A percentile compares a stretch with the other conserved stretches of the same genome.
Evolutionary conservation across 30 jellyfish, hydroid and myxozoan genomes (phyloP).

Genomic region (Aurelia aurita): DNA sequence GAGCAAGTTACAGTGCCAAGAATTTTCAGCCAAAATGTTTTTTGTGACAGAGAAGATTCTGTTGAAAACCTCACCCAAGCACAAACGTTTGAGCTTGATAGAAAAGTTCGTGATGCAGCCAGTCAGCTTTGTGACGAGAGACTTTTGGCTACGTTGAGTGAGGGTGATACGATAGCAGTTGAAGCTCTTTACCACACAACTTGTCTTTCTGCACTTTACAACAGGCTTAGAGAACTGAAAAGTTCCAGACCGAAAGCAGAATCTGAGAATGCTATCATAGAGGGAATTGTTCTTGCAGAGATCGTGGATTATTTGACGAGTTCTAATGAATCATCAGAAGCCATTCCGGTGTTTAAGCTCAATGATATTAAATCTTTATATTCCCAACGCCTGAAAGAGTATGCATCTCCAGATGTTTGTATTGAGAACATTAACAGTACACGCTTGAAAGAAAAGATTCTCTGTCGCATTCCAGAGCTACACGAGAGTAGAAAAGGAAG

Average conservation of each 20-base stretch:
- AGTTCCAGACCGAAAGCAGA: neutral
- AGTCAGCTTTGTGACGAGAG: neutral
- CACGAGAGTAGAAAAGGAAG: neutral
- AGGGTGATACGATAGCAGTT: slow-evolving; percentile 14
- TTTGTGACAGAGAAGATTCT: slow-evolving; percentile 1
- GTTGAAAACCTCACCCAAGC: neutral
- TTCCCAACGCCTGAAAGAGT: slow-evolving; percentile 1
- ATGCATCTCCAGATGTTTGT: neutral
- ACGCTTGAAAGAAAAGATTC: slow-evolving; percentile 15
- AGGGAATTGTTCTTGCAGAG: slow-evolving; percentile 29
- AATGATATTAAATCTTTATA: neutral
- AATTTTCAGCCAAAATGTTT: slow-evolving; percentile 19
- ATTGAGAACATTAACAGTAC: slow-evolving; percentile 7
- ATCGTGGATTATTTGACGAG: neutral
- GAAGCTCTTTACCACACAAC: slow-evolving; percentile 20
- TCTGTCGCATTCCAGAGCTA: slow-evolving; percentile 22
- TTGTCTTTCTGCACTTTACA: slow-evolving; percentile 12
- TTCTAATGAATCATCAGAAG: neutral
- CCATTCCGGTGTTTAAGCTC: slow-evolving; percentile 25
- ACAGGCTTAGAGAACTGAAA: neutral
- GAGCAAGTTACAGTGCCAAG: neutral
- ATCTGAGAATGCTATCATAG: neutral
- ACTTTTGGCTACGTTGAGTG: slow-evolving; percentile 24
- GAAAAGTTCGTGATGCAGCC: slow-evolving; percentile 5
- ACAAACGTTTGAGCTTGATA: neutral